These are phyloP conservation scores for Coturnix japonica DNA, from an alignment of 2,113 vertebrate species.

Conservation along the genomic window DNA sequence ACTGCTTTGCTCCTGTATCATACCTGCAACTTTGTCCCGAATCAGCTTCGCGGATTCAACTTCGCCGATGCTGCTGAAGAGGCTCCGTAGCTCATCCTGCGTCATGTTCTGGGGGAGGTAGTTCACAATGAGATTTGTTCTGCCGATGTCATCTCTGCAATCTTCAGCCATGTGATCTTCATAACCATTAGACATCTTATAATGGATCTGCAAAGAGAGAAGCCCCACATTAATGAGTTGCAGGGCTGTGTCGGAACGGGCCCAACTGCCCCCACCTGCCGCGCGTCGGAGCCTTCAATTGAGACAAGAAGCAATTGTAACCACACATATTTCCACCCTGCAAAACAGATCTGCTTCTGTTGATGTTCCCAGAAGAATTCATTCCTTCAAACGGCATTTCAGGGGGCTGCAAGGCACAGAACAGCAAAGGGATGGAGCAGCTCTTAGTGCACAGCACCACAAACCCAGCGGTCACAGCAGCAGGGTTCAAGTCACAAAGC, in stretches of 20 bases:
- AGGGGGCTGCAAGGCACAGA: not conserved
- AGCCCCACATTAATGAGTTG: not conserved
- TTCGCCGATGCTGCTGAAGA: conserved; percentile 97
- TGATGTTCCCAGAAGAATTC: conserved; percentile 22
- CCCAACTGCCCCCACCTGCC: not conserved
- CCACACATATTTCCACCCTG: not conserved
- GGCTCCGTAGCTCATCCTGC: conserved; percentile 94
- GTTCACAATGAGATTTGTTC: conserved; percentile 98
- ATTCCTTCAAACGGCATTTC: not conserved
- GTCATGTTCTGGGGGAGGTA: conserved; percentile 99
- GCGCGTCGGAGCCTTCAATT: not conserved
- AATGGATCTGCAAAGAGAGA: conserved; percentile 82
- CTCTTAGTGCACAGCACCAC: too few species aligned
- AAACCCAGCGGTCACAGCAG: not conserved
- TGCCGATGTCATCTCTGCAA: conserved; percentile 88
- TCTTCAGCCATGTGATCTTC: conserved; percentile 99
- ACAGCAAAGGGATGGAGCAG: too few species aligned
- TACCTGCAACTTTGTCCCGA: conserved; percentile 98
- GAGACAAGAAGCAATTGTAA: not conserved
- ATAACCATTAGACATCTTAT: conserved; percentile 98
- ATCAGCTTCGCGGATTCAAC: conserved; percentile 98
- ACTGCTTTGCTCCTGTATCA: not conserved
- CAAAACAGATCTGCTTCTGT: not conserved
- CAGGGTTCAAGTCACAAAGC: not conserved
- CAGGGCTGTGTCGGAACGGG: not conserved